Base-by-base conservation (phyloP, 2,797 vertebrate species). In the Sparus aurata region DNA sequence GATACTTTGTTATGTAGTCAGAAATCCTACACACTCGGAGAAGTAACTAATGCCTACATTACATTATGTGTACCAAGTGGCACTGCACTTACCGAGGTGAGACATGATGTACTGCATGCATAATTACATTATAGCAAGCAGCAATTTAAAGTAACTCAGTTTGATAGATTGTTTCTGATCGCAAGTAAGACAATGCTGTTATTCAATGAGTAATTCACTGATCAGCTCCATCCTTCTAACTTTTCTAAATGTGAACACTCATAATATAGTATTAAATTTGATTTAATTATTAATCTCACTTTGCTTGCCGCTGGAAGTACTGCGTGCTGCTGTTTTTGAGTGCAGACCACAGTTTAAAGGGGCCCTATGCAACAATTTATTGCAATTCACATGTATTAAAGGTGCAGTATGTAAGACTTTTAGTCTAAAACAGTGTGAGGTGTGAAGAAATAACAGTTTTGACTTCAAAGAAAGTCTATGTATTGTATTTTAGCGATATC, bases 1-100 rank as follows among this genome's bases (percentile, higher is more conserved):
- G 76, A 84, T 82, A 80, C 71, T 73, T 50, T 80, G 71, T 91
- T 87, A 85, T 82, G 73, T 76, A 85, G 88, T 50, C 50, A 71
- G 75, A 85, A 86, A 89, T 87, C 52, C 72, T 75, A 74, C 80
- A 84, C 85, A 77, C 71, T 46, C 10, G 68, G 20, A 64, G n/a
- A 71, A 72, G 70, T 82, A 75, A 77, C 5, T 75, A 75, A 85
- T 52, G 52, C 65, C 50, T 52, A 43, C 38, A 52, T 81, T 46
- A 34, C 58, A 82, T 60, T 22, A 41, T 68, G 18, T 66, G 54
- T 67, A 12, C 12, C 30, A 41, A 10, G 25, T 69, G 12, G 62
- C 9, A 1, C 18, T 41, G 18, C 41, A 18, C 4, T 67, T 73
- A 46, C 43, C n/a, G 13, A 52, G 16, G 53, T 62, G n/a, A 55